phyloP scores from a whole-genome alignment of 2,797 vertebrate genomes.

The Saguinus oedipus region DNA sequence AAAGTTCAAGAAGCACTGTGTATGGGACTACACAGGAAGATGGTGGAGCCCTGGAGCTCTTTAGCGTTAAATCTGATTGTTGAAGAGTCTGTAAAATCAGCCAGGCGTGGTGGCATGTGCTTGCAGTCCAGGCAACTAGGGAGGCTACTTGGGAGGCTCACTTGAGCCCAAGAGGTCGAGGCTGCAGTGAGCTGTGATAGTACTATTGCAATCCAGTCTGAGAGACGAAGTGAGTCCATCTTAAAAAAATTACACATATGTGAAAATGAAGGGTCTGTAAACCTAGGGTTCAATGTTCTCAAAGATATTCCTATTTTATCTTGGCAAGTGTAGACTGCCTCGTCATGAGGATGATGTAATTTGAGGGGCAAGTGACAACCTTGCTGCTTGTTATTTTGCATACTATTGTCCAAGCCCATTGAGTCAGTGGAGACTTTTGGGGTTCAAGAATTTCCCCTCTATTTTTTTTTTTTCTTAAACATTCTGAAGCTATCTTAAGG shows the following conservation, averaged over 20 bases:
- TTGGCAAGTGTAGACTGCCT: not conserved
- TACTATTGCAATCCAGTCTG: not conserved
- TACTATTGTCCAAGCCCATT: not conserved
- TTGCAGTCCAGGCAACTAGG: not conserved
- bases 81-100: not conserved
- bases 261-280: not conserved
- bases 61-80: not conserved
- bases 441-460: not conserved
- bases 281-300: not conserved
- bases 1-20: not conserved
- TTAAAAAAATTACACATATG: not conserved
- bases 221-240: too few relatives aligned
- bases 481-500: not conserved
- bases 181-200: not conserved
- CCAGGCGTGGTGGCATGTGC: not conserved
- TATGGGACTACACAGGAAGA: not conserved
- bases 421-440: not conserved
- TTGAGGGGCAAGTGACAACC: not conserved
- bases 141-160: not conserved
- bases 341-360: not conserved
- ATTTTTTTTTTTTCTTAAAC: not conserved
- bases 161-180: not conserved
- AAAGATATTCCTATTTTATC: constrained; percentile 3
- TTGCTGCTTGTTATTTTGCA: not conserved
- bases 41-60: not conserved